phyloP scores from a whole-genome alignment of 2,888 invertebrate species.

The Balanococcus diminutus region DNA sequence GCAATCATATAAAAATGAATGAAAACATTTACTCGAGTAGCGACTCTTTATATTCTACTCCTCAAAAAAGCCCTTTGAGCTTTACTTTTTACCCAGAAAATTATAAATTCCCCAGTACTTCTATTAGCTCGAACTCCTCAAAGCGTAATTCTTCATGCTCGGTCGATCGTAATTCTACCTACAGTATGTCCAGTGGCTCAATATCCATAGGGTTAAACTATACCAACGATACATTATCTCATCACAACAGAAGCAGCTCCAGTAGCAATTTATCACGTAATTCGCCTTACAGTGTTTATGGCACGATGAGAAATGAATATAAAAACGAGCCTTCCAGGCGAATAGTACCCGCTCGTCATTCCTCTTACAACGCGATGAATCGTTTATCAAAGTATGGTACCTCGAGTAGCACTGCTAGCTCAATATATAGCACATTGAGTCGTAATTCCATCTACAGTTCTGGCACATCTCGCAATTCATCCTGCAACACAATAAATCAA shows the following conservation, averaged over 20 bases:
- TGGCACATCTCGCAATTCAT: neutral
- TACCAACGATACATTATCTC: neutral
- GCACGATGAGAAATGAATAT: neutral
- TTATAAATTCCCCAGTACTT: neutral
- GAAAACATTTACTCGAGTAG: neutral
- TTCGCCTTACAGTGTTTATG: neutral
- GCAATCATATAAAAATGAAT: neutral
- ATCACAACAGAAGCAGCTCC: neutral
- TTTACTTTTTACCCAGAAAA: neutral
- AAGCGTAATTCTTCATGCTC: neutral
- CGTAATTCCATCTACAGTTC: neutral
- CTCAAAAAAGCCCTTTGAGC: neutral
- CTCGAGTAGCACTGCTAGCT: neutral
- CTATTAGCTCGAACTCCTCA: neutral
- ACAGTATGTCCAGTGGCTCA: neutral
- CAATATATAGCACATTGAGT: neutral
- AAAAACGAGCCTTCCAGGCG: neutral
- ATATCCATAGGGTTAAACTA: neutral
- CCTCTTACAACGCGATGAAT: conserved; percentile 10
- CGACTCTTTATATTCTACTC: neutral
- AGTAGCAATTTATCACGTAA: neutral
- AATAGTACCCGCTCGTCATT: conserved; percentile 8
- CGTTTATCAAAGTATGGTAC: neutral
- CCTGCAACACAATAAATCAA: neutral
- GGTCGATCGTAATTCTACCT: neutral